These are phyloP conservation scores for Sebastolobus altivelis DNA, from an alignment of 2,797 vertebrate genomes.

Conservation along the genomic window DNA sequence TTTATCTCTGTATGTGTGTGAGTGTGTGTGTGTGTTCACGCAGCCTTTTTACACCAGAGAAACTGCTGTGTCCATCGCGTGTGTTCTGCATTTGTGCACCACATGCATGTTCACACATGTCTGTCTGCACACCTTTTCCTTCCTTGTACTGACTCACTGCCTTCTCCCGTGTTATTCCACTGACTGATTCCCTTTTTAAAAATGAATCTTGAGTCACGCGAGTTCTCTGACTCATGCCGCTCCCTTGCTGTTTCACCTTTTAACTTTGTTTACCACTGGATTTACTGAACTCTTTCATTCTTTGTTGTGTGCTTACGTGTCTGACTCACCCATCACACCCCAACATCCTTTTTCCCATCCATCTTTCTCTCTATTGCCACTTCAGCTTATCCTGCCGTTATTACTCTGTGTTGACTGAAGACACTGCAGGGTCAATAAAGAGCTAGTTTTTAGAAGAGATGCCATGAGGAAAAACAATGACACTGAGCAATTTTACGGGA, in stretches of 20 bases:
- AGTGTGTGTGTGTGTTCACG: background rate
- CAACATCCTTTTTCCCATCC: background rate
- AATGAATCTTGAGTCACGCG: background rate
- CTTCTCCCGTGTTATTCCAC: slow-evolving; percentile 12
- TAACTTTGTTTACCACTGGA: background rate
- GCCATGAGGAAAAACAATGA: background rate
- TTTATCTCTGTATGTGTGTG: background rate
- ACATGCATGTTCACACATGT: slow-evolving; percentile 46
- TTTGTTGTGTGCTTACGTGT: background rate
- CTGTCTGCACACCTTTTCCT: slow-evolving; percentile 10
- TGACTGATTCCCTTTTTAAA: slow-evolving; percentile 34
- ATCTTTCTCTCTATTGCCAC: background rate
- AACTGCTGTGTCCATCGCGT: background rate
- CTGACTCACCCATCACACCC: slow-evolving; percentile 5
- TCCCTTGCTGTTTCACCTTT: slow-evolving; percentile 21
- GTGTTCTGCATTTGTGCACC: background rate
- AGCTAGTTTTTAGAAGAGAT: background rate
- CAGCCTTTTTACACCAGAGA: background rate
- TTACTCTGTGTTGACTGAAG: slow-evolving; percentile 28
- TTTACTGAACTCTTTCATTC: background rate
- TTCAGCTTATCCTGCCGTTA: slow-evolving; percentile 22
- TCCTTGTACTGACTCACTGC: slow-evolving; percentile 44
- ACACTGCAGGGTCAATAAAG: slow-evolving; percentile 12
- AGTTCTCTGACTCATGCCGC: slow-evolving; percentile 36
- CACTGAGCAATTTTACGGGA: too few species aligned